Evolutionary conservation across 2,797 vertebrate genomes (phyloP), one percentile per base, ranked within the genome.

Genomic region (Naso thynnoides): DNA sequence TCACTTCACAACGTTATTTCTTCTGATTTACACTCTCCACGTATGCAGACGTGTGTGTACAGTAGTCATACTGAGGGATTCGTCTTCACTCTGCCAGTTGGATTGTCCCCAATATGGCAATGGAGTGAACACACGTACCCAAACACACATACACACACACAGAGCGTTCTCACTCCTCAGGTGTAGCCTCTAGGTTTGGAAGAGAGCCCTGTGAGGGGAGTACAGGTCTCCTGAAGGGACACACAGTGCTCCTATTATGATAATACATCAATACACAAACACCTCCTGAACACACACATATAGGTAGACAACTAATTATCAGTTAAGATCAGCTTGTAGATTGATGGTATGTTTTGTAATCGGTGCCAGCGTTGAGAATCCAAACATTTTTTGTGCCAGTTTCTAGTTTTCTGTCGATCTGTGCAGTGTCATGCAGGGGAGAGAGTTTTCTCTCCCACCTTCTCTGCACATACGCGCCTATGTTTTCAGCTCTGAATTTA

Each of bases 11-110:
- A 58, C 29, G 27, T 24, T 4, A 44, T 53, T 75, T 47, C 62
- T 47, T 81, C 67, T 71, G 73, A 85, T 68, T 77, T 52, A 68
- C 67, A 64, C 53, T 56, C 42, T 63, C 19, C 3, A 77, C 65
- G 69, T 79, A 78, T 45, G 57, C 44, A 75, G 23, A 3, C 8
- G 44, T 45, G 48, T 63, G 39, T 55, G 42, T 49, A 31, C 58
- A 65, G 16, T 53, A 45, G 44, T 31, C 24, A 4, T 18, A 36
- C 41, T 45, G 11, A 67, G 6, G 29, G 36, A 73, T 78, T 64
- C 61, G 65, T 80, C 64, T 72, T 61, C 26, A 55, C 61, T 70
- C 36, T 81, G 86, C 84, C 87, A 88, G 81, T 62, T 89, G 87
- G 85, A 87, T 19, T 49, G 39, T 70, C 78, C 55, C 82, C 87